A percentile compares a stretch with the other conserved stretches of the same genome.
These are phyloP conservation scores for Pachyramphus minor DNA, from an alignment of 2,113 vertebrate genomes.

Conservation along the genomic window DNA sequence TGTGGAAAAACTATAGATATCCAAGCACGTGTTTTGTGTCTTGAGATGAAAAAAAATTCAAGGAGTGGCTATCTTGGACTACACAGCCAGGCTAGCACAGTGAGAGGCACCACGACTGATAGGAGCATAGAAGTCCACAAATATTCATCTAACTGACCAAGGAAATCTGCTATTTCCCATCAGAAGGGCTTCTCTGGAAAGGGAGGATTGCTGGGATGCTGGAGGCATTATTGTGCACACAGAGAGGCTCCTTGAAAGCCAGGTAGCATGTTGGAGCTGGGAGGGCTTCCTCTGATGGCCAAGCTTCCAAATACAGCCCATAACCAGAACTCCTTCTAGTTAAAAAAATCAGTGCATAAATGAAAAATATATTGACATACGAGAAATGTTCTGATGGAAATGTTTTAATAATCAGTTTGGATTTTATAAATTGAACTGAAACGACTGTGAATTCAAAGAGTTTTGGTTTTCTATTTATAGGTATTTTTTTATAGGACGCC, in stretches of 20 bases:
- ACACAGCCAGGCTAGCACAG: neutral
- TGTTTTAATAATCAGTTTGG: neutral
- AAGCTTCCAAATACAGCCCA: neutral
- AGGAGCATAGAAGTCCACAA: neutral
- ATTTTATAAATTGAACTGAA: neutral
- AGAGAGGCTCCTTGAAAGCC: neutral
- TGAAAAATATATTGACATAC: neutral
- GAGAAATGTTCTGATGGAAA: neutral
- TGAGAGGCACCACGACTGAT: fast-evolving
- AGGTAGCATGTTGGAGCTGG: fast-evolving
- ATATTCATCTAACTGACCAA: neutral
- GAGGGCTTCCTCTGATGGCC: neutral
- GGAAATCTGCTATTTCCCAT: neutral
- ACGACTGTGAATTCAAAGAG: neutral
- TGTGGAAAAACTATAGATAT: neutral
- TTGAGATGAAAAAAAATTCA: neutral
- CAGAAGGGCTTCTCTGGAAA: neutral
- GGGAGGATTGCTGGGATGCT: neutral
- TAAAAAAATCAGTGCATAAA: neutral
- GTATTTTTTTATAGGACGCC: neutral
- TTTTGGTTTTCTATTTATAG: neutral
- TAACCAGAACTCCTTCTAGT: neutral
- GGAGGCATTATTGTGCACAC: neutral
- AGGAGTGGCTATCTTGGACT: neutral
- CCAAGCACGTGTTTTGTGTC: neutral